A percentile compares a stretch with the other conserved stretches of the same genome.
These are phyloP conservation scores for Stictonetta naevosa DNA, from an alignment of 2,113 vertebrate genomes.

Conservation along the genomic window DNA sequence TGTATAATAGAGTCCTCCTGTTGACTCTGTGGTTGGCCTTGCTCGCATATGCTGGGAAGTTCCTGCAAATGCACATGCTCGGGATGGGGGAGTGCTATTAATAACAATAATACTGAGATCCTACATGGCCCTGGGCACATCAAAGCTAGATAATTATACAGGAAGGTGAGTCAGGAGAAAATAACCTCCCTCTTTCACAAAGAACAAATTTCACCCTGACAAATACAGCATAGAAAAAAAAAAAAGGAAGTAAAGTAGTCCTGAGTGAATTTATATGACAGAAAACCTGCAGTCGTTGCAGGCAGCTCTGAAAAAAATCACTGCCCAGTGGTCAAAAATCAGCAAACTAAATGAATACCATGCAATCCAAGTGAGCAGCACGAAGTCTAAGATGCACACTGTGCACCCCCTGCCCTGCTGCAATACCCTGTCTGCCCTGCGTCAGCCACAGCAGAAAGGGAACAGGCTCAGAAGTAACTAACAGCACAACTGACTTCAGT, in stretches of 20 bases:
- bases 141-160: not conserved
- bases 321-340: not conserved
- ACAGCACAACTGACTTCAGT: fast-evolving
- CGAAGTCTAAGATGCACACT: not conserved
- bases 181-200: not conserved
- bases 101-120: conserved; percentile 17
- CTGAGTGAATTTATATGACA: not conserved
- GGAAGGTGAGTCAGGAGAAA: conserved; percentile 12
- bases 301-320: not conserved
- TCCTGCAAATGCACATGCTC: not conserved
- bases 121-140: not conserved
- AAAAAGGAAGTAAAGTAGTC: not conserved
- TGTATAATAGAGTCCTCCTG: not conserved
- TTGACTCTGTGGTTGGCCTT: not conserved
- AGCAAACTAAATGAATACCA: not conserved
- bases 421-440: not conserved
- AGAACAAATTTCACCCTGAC: not conserved
- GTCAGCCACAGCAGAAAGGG: not conserved
- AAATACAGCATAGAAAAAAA: fast-evolving
- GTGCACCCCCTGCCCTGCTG: not conserved
- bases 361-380: not conserved
- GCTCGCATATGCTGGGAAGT: not conserved
- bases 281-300: not conserved
- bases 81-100: not conserved
- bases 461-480: not conserved